Conservation (phyloP, 2,113 vertebrate genomes). For the Eidolon helvum region DNA sequence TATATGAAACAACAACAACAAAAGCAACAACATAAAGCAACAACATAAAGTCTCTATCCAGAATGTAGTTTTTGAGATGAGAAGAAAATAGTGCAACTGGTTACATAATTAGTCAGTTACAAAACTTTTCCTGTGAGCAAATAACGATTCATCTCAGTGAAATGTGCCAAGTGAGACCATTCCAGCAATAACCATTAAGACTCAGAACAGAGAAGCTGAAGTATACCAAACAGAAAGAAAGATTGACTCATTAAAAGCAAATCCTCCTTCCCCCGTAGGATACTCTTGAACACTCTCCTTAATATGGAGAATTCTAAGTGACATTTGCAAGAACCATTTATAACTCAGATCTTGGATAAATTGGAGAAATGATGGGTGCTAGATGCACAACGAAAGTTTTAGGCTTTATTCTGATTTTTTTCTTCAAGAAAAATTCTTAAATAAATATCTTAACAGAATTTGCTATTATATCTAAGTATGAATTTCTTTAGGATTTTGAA, state of each 20-base stretch:
- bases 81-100: slow-evolving; percentile 47
- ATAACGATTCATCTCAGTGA: slow-evolving; percentile 66
- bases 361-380: slow-evolving; percentile 1
- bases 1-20: neutral
- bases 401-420: neutral
- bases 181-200: slow-evolving; percentile 59
- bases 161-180: slow-evolving; percentile 69
- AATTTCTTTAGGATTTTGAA: slow-evolving; percentile 56
- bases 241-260: slow-evolving; percentile 72
- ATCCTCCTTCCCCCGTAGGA: slow-evolving; percentile 45
- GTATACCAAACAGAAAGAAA: slow-evolving; percentile 49
- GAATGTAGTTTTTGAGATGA: slow-evolving; percentile 11
- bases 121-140: slow-evolving; percentile 69
- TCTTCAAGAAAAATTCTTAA: neutral
- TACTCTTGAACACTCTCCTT: slow-evolving; percentile 39
- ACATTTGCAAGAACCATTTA: slow-evolving; percentile 65
- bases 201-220: slow-evolving; percentile 49
- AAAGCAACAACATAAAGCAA: neutral
- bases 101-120: slow-evolving; percentile 60
- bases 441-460: neutral
- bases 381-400: neutral
- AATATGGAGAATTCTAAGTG: slow-evolving; percentile 54
- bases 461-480: neutral
- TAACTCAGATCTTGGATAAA: slow-evolving; percentile 54
- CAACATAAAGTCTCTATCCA: neutral